Evolutionary conservation across 2,797 vertebrate species (phyloP), one percentile per base, ranked within the genome.

Genomic region (Chrysocyon brachyurus): DNA sequence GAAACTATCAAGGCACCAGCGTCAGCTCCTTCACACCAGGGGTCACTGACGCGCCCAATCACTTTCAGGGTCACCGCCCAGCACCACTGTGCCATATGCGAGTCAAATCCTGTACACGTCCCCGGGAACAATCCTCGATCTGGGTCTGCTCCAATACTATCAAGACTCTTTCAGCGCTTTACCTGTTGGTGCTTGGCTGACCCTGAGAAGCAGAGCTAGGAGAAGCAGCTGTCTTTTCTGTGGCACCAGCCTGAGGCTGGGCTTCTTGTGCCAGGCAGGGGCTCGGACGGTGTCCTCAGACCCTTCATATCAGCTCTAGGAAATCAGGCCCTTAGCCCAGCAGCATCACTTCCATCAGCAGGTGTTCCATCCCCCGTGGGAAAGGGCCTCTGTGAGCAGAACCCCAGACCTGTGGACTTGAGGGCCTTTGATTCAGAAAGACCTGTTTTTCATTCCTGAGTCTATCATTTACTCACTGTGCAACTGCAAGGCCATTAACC

Each of bases 151-250:
- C 88, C 54, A 98, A 95, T 17, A 0, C 56, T 90, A 78, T 11
- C 8, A 17, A 88, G 90, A 54, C 68, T 88, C 56, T 0, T 2
- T 57, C 54, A 5, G 46, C 15, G 73, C 92, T 95, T 97, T 7
- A n/a, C 95, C 96, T 94, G 96, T 56, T 96, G 93, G 94, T 49
- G 86, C 73, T 90, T 14, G 56, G 96, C 94, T 22, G 57, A 93
- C 94, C 96, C 90, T 1, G 8, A 36, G 56, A 3, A 89, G 96
- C 73, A 52, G 85, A 31, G 84, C 22, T 91, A 31, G 59, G 92
- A 86, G 68, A 24, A 31, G 40, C 59, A 1, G 8, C n/a, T 91
- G 93, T 90, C 70, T 59, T 86, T 93, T 95, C 78, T 15, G 63
- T 70, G 57, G 84, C 5, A 28, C 88, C 52, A 0, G 61, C 54